Evolutionary conservation across 2,113 vertebrate genomes (phyloP).

Genomic region (Paramormyrops kingsleyae): DNA sequence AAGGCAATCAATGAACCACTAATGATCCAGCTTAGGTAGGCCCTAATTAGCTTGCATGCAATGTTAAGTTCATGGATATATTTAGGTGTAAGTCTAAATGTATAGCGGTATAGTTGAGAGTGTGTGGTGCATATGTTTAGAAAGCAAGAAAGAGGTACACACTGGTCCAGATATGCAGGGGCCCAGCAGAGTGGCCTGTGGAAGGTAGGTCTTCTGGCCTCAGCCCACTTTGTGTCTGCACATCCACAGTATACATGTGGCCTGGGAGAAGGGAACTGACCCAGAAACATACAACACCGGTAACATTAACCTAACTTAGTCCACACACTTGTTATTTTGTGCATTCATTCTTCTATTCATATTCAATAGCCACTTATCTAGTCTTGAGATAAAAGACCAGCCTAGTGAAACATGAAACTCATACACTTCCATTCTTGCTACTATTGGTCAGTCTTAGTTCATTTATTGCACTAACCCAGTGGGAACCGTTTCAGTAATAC

Average conservation of each 20-base stretch:
- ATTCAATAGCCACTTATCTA: neutral
- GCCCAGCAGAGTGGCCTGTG: constrained; percentile 73
- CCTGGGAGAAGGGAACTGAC: constrained; percentile 77
- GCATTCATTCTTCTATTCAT: neutral
- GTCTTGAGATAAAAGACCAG: neutral
- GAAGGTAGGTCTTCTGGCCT: constrained; percentile 71
- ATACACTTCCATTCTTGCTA: neutral
- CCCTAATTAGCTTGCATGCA: neutral
- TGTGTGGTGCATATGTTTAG: neutral
- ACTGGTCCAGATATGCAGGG: constrained; percentile 83
- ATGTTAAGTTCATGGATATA: neutral
- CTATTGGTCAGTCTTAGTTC: neutral
- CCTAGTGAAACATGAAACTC: neutral
- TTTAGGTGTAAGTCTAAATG: neutral
- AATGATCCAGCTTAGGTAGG: neutral
- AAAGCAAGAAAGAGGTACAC: constrained; percentile 41
- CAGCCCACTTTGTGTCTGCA: constrained; percentile 74
- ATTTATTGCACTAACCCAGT: neutral
- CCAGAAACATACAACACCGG: constrained; percentile 21
- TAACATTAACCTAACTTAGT: neutral
- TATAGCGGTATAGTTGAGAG: neutral
- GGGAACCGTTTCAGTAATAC: neutral
- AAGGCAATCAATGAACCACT: neutral
- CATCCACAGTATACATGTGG: constrained; percentile 74
- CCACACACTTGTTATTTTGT: neutral